These are phyloP conservation scores for Bubo bubo DNA, from an alignment of 2,113 vertebrate genomes.

Conservation along the genomic window DNA sequence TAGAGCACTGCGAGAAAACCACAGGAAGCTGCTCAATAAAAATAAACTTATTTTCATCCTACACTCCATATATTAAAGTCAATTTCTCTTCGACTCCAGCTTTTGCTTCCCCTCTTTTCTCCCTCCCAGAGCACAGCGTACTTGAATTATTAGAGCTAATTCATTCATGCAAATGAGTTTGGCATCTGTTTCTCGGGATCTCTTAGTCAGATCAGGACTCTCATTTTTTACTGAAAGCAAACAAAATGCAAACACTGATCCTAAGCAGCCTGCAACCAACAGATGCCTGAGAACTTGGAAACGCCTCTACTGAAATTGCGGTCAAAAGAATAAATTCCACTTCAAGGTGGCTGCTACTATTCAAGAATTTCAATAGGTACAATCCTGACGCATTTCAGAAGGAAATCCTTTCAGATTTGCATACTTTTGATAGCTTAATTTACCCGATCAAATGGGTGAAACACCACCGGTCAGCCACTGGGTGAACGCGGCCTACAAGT, in stretches of 20 bases:
- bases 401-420: background rate
- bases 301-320: fast-evolving
- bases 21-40: background rate
- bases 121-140: background rate
- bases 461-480: background rate
- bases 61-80: background rate
- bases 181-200: background rate
- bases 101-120: background rate
- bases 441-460: background rate
- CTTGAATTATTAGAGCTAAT: background rate
- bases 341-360: background rate
- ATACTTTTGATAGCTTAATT: background rate
- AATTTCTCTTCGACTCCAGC: background rate
- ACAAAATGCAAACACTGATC: background rate
- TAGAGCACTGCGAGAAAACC: background rate
- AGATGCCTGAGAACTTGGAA: background rate
- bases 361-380: background rate
- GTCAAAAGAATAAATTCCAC: background rate
- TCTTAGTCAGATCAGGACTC: background rate
- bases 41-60: background rate
- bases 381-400: background rate
- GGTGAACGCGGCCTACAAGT: background rate
- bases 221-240: background rate
- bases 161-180: background rate
- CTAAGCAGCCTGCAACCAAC: background rate